phyloP scores from a whole-genome alignment of 2,888 invertebrate genomes.

The Pedicia rivosa region DNA sequence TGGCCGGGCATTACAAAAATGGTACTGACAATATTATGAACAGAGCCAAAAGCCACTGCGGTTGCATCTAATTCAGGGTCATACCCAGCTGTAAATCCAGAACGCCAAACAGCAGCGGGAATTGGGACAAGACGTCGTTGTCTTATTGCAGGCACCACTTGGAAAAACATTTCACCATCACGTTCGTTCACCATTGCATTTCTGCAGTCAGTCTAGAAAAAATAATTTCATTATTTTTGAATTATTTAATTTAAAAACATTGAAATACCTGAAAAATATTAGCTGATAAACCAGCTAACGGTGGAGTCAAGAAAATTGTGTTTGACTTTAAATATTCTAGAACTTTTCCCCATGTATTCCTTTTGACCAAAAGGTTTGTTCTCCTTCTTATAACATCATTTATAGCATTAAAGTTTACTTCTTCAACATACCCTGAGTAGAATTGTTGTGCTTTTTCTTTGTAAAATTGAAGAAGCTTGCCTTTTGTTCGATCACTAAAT shows the following conservation, averaged over 20 bases:
- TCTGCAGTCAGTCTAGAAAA: slow-evolving; percentile 60
- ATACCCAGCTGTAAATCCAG: slow-evolving; percentile 67
- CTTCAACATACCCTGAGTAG: slow-evolving; percentile 74
- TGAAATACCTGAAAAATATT: slow-evolving; percentile 57
- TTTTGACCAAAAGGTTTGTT: slow-evolving; percentile 63
- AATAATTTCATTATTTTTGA: not conserved
- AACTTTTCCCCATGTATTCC: slow-evolving; percentile 61
- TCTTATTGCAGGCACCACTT: slow-evolving; percentile 61
- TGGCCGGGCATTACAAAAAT: slow-evolving; percentile 75
- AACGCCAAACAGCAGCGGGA: slow-evolving; percentile 63
- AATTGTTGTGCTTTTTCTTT: slow-evolving; percentile 77
- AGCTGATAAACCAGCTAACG: slow-evolving; percentile 63
- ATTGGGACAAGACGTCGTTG: slow-evolving; percentile 68
- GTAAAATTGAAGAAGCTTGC: slow-evolving; percentile 69
- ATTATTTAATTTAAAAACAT: not conserved
- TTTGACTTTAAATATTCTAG: slow-evolving; percentile 60
- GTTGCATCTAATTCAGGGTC: slow-evolving; percentile 74
- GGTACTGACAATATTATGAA: slow-evolving; percentile 55
- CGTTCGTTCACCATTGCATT: slow-evolving; percentile 56
- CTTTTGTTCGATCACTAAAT: slow-evolving; percentile 66
- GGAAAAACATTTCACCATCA: slow-evolving; percentile 77
- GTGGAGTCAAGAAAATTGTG: slow-evolving; percentile 53
- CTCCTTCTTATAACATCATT: slow-evolving; percentile 67
- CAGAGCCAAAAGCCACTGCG: slow-evolving; percentile 57
- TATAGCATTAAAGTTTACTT: slow-evolving; percentile 66